phyloP scores from a whole-genome alignment of 2,797 vertebrate species.

The Enteromius treurensis region DNA sequence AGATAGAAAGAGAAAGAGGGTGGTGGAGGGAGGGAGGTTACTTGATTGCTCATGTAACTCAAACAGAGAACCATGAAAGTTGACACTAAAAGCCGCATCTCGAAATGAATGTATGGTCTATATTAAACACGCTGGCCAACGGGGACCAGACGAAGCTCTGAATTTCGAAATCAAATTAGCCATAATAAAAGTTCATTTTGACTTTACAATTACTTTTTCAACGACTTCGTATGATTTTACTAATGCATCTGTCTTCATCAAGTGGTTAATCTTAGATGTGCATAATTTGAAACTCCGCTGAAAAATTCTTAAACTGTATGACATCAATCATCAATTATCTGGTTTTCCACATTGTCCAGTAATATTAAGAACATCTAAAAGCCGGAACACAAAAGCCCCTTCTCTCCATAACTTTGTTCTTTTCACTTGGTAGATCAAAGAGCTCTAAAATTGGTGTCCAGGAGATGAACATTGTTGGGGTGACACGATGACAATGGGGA shows the following conservation, averaged over 20 bases:
- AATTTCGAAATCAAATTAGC: conserved; percentile 61
- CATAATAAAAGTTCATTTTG: conserved; percentile 49
- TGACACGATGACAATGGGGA: conserved; percentile 86
- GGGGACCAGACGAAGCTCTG: conserved; percentile 61
- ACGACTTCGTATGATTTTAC: background rate
- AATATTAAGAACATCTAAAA: conserved; percentile 70
- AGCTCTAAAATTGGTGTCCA: conserved; percentile 80
- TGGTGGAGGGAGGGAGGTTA: conserved; percentile 3
- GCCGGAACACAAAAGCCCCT: conserved; percentile 71
- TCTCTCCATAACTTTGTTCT: conserved; percentile 85
- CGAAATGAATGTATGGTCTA: conserved; percentile 69
- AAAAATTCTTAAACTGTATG: conserved; percentile 50
- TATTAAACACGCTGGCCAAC: conserved; percentile 59
- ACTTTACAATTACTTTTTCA: conserved; percentile 49
- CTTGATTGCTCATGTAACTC: conserved; percentile 63
- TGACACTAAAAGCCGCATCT: conserved; percentile 63
- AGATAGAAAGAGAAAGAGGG: conserved; percentile 12
- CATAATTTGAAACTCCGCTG: conserved; percentile 40
- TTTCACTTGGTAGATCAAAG: conserved; percentile 94
- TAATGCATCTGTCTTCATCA: conserved; percentile 36
- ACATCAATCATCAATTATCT: conserved; percentile 67
- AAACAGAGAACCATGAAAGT: conserved; percentile 58
- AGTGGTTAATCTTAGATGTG: conserved; percentile 33
- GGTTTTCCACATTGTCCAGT: conserved; percentile 62
- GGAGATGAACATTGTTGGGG: conserved; percentile 88